These are phyloP conservation scores for Ptychadena robeensis DNA, from an alignment of 2,797 vertebrate genomes.

Conservation along the genomic window DNA sequence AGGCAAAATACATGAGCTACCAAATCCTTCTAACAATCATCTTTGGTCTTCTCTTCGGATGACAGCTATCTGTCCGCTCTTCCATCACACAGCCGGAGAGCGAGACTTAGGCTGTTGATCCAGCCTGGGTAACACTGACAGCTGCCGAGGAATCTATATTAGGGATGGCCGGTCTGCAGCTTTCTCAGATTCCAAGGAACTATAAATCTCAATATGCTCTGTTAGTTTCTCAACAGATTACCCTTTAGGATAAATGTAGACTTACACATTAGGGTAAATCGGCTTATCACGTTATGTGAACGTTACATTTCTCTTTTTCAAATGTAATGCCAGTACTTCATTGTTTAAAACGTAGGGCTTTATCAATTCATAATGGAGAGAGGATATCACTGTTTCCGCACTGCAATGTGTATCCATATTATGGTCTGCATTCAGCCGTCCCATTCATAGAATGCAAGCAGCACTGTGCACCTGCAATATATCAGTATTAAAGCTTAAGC, in stretches of 20 bases:
- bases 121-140: conserved; percentile 80
- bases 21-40: conserved; percentile 84
- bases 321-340: background rate
- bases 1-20: conserved; percentile 93
- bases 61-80: conserved; percentile 92
- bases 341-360: background rate
- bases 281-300: too few species aligned
- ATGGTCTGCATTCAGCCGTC: too few species aligned
- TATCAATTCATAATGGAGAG: background rate
- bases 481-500: too few species aligned
- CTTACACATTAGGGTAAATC: background rate
- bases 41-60: conserved; percentile 81
- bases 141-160: conserved; percentile 77
- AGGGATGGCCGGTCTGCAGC: conserved; percentile 57
- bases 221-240: background rate
- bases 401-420: too few species aligned
- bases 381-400: background rate
- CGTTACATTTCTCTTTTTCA: background rate
- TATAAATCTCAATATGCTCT: background rate
- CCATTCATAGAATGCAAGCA: too few species aligned
- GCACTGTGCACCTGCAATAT: too few species aligned
- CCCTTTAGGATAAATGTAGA: background rate
- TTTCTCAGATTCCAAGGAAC: background rate
- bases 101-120: conserved; percentile 81
- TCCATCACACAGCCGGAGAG: conserved; percentile 90